Base-by-base conservation (phyloP, 35 echinoderm and acorn worm species). In the Amphiura filiformis region DNA sequence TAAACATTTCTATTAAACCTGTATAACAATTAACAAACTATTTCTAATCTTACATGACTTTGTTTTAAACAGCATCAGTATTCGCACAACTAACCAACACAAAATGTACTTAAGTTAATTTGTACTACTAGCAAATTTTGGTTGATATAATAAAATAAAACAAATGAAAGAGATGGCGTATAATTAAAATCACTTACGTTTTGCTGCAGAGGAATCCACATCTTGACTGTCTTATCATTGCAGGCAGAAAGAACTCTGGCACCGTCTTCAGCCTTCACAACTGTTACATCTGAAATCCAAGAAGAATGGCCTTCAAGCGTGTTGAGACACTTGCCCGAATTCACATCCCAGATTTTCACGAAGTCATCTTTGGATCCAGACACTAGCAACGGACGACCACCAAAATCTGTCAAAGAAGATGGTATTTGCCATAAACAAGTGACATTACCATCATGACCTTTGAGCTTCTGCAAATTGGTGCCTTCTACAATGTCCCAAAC, bases 151-250 rank as follows among this genome's bases (percentile, higher is more conserved):
- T n/a, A n/a, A n/a, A n/a, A n/a, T n/a, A n/a, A n/a, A n/a, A n/a
- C n/a, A n/a, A n/a, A n/a, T n/a, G n/a, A n/a, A n/a, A n/a, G n/a
- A n/a, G n/a, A n/a, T n/a, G n/a, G n/a, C n/a, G n/a, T n/a, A n/a
- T n/a, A n/a, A n/a, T n/a, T n/a, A n/a, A n/a, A n/a, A n/a, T n/a
- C n/a, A 80, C 80, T 91, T 76, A 91, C 93, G 56, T 65, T 33
- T 64, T 90, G 44, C 64, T 75, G 38, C 18, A 49, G 84, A 32
- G 90, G 89, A 32, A 89, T 84, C 94, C 94, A 96, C 65, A 96
- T 78, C 76, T 88, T 92, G 35, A 92, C 90, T 31, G 81, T 96
- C 70, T 92, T 96, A 42, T 96, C 94, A 75, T 96, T 96, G n/a
- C 89, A 96, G 18, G 82, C 90, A 15, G 94, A 92, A 14, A 93